phyloP scores from a whole-genome alignment of 2,113 vertebrate genomes.

The Condylura cristata region DNA sequence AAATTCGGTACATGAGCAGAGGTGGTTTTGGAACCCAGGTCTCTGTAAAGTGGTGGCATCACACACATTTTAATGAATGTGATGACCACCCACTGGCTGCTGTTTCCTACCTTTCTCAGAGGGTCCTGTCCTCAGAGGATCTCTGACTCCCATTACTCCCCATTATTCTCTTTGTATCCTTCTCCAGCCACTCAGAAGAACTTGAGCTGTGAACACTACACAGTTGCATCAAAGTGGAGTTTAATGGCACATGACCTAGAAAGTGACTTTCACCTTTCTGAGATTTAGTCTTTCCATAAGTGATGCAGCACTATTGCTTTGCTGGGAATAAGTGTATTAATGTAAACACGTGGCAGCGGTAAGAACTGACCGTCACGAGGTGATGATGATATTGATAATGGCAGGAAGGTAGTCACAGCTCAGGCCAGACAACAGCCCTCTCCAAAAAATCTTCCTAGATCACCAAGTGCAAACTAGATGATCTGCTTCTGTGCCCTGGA shows the following conservation, averaged over 20 bases:
- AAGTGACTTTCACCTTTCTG: not conserved
- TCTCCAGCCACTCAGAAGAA: not conserved
- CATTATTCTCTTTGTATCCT: not conserved
- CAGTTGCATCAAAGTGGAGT: not conserved
- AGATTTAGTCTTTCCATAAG: fast-evolving
- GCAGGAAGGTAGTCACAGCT: too few species aligned
- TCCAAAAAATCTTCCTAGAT: not conserved
- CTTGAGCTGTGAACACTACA: too few species aligned
- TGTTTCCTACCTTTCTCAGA: not conserved
- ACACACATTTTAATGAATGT: fast-evolving
- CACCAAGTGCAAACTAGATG: fast-evolving
- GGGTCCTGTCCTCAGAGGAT: not conserved
- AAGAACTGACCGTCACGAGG: not conserved
- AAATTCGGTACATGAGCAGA: not conserved
- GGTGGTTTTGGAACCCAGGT: too few species aligned
- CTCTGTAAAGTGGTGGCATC: not conserved
- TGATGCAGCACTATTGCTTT: fast-evolving
- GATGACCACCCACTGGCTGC: not conserved
- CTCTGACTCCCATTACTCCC: not conserved
- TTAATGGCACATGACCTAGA: not conserved
- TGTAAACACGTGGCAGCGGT: fast-evolving
- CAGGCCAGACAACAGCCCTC: fast-evolving
- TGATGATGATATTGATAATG: too few species aligned
- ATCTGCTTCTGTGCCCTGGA: too few species aligned
- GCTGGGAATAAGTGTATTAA: fast-evolving